A percentile compares a stretch with the other conserved stretches of the same genome.
Evolutionary conservation across 2,113 vertebrate species (phyloP).

Genomic region (Apaloderma vittatum): DNA sequence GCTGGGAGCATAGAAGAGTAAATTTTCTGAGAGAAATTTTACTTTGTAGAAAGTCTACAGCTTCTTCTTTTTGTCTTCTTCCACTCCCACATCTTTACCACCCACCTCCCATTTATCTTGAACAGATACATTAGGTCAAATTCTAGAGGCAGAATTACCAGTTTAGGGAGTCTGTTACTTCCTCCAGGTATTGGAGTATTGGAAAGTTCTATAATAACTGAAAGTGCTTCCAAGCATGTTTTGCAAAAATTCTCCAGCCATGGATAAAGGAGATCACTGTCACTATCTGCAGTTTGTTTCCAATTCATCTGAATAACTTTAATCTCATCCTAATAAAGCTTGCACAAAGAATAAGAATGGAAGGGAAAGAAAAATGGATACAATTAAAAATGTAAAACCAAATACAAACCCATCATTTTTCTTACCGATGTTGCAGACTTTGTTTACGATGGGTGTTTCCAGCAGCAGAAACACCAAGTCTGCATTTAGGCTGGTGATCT

Average conservation of each 20-base stretch:
- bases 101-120: background rate
- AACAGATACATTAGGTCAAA: background rate
- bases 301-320: background rate
- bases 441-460: background rate
- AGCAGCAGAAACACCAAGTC: background rate
- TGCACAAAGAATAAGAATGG: background rate
- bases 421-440: background rate
- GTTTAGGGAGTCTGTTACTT: background rate
- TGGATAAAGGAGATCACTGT: background rate
- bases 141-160: background rate
- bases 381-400: background rate
- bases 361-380: background rate
- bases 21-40: background rate
- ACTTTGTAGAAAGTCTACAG: background rate
- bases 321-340: background rate
- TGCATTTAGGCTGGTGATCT: background rate
- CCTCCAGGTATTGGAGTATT: background rate
- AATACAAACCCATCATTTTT: background rate
- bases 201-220: background rate
- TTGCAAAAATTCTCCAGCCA: background rate
- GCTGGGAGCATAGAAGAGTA: background rate
- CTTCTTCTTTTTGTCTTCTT: background rate
- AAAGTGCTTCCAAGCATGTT: background rate
- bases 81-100: fast-evolving
- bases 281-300: background rate